Evolutionary conservation across 64 coral and sea anemone species (phyloP), one percentile per base, ranked within the genome.

Genomic region (Stichodactyla mertensii): DNA sequence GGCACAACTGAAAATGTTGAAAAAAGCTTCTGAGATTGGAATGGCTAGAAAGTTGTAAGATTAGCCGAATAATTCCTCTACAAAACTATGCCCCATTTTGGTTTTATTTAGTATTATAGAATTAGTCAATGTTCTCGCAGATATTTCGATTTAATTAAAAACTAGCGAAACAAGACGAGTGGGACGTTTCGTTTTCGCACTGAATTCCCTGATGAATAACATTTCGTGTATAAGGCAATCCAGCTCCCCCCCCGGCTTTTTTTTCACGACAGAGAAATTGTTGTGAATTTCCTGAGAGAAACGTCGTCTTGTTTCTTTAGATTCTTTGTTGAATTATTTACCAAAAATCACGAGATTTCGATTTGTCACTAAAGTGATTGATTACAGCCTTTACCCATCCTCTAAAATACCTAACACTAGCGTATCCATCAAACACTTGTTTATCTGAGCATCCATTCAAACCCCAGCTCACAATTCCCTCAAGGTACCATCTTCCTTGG

Each of bases 371-470:
- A 52, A 81, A 81, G 55, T 54, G 53, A 54, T 85, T 85, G 1
- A 85, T 55, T 19, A 85, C 60, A 61, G 5, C 61, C 24, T 61
- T 64, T 15, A 85, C 16, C 83, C 83, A 85, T 0, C 61, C 54
- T 51, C 83, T 56, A 10, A 85, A 85, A 61, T 85, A 85, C 55
- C 55, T 85, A 7, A 85, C 60, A 28, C 60, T 85, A 64, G 83
- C 24, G 20, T 85, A 85, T 9, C 55, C 83, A 16, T 64, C 83
- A 52, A 61, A 85, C 5, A 61, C 60, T 36, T 85, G 18, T 13
- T 26, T 64, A 2, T 64, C 55, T 45, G 83, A 58, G 52, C 83
- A 85, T 2, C 83, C 83, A 4, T 59, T 51, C 3, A 81, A 81
- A 7, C 83, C 83, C 83, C 83, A 85, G 24, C 83, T 85, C 5